Evolutionary conservation across 2,888 invertebrate species (phyloP), one percentile per base, ranked within the genome.

Genomic region (Lithophane ornitopus): DNA sequence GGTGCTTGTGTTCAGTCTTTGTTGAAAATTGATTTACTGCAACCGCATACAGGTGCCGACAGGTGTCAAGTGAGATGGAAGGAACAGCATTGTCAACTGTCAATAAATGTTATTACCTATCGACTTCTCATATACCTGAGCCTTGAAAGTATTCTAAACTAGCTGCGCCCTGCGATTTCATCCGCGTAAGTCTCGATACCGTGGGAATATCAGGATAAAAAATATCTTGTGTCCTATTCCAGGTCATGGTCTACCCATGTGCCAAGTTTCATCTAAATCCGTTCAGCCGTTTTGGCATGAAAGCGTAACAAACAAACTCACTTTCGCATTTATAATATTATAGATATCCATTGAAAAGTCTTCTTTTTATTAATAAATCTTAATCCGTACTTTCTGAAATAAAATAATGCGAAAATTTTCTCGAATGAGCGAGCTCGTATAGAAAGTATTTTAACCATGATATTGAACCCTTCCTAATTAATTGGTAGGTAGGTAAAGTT

Each of bases 381-480:
- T 28, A 61, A 74, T 52, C 41, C 7, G 4, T 34, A 22, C n/a
- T 54, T 44, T 34, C 34, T 39, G 11, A n/a, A 19, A n/a, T 41
- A 28, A 73, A 75, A 61, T n/a, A 2, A 59, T 34, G 22, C 12
- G n/a, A 34, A 26, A 54, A 73, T 67, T 41, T 16, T 46, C 54
- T 54, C 54, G 19, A 56, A 52, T n/a, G 58, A 66, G 39, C 22
- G n/a, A 77, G 8, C 28, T 44, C 44, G 4, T 41, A 56, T 49
- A 56, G 39, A 73, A 72, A 56, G 52, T 26, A 74, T 46, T 49
- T 56, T 44, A 62, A 16, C 34, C 44, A 39, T 28, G 49, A 74
- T 16, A 74, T 78, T 77, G 39, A 68, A 56, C 58, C 63, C 52
- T 59, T 44, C 44, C 39, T 68, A 74, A 79, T 78, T 79, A 58